phyloP scores from a whole-genome alignment of 2,797 vertebrate genomes.

The Hemibagrus guttatus region DNA sequence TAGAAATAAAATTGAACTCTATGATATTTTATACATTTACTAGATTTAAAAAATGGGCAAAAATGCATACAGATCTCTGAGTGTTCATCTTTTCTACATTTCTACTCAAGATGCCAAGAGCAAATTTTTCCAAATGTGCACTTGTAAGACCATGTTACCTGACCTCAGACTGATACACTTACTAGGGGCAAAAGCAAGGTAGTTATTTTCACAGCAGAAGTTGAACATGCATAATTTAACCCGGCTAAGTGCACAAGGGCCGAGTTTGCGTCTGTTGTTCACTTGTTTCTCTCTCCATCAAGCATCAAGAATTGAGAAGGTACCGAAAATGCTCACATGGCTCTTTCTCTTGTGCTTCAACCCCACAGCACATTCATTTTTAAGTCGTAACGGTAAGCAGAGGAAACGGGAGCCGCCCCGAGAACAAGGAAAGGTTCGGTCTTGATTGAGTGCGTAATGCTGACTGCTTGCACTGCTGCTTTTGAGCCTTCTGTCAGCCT shows the following conservation, averaged over 20 bases:
- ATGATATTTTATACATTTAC: not conserved
- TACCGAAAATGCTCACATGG: not conserved
- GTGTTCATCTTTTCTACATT: not conserved
- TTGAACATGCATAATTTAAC: slow-evolving; percentile 75
- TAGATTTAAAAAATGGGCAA: no score
- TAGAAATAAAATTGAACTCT: not conserved
- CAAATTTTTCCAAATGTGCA: slow-evolving; percentile 3
- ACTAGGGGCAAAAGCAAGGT: not conserved
- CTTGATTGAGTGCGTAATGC: not conserved
- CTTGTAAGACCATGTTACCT: not conserved
- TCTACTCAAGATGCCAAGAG: not conserved
- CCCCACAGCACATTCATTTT: not conserved
- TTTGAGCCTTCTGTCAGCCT: slow-evolving; percentile 11
- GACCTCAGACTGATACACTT: slow-evolving; percentile 9
- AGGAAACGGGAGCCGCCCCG: not conserved
- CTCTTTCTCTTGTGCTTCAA: not conserved
- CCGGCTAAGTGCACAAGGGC: slow-evolving; percentile 65
- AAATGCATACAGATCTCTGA: not conserved
- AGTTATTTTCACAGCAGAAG: slow-evolving; percentile 56
- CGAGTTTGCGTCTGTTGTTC: slow-evolving; percentile 48
- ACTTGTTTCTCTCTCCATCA: slow-evolving; percentile 25
- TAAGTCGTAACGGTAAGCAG: not conserved
- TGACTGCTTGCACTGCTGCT: not conserved
- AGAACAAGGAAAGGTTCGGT: slow-evolving; percentile 9
- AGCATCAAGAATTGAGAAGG: not conserved